Evolutionary conservation across 1,140 invertebrate species (phyloP), one percentile per base, ranked within the genome.

Genomic region (Gerris buenoi): DNA sequence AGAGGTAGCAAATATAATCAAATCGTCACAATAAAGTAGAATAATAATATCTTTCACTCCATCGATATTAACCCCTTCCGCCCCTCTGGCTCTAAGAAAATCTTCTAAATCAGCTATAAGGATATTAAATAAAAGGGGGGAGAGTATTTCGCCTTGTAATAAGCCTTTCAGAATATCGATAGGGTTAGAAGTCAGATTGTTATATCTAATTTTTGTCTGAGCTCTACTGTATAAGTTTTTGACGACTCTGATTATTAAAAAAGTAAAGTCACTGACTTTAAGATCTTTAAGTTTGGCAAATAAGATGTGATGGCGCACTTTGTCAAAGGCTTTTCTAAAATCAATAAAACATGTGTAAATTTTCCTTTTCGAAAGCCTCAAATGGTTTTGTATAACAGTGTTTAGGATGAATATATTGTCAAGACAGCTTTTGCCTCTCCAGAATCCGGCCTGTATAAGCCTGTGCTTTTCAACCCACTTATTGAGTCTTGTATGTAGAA

Each of bases 381-480:
- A 46, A 46, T 60, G 14, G 2, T 27, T 22, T 22, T 60, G 27
- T 62, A 61, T 60, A 62, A 62, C 15, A 26, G 57, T 62, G 29
- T 64, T 69, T 0, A 72, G 61, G 22, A 60, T 63, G 65, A 70
- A 71, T 1, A 72, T 68, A 25, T 69, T 66, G n/a, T 71, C 68
- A 18, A 68, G 65, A 63, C 69, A 71, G 5, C 68, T 60, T 57
- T 71, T 28, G 1, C 65, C 33, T 15, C 65, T 69, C 2, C 71
- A 1, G 56, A 73, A 74, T 1, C 70, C 73, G 3, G 70, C 70
- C 66, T 74, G 73, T 2, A 57, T 29, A 0, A 69, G 67, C 0
- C 64, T 65, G 3, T 66, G 64, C 14, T 57, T 14, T n/a, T 72
- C 71, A 1, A 66, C 64, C 72, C 73, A 72, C 1, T 23, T 27